Evolutionary conservation across 2,797 vertebrate species (phyloP).

Genomic region (Poeciliopsis presidionis): DNA sequence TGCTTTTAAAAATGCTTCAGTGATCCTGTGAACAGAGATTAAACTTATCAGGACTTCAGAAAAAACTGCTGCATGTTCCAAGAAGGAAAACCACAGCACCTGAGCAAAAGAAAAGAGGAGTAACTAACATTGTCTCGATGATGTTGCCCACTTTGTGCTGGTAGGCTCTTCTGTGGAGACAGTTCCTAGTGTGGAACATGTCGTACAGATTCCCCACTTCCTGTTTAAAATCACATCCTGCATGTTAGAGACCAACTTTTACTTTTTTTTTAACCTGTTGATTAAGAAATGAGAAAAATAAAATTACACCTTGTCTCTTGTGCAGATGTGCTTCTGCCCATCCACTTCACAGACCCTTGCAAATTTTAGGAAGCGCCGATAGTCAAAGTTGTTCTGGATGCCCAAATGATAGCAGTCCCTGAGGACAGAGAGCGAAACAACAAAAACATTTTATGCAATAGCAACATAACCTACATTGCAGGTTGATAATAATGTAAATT

Average conservation of each 20-base stretch:
- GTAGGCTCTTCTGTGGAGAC: constrained; percentile 92
- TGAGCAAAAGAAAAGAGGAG: neutral
- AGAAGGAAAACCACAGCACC: neutral
- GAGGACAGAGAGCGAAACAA: neutral
- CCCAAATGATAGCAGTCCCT: constrained; percentile 96
- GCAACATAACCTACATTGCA: too few species aligned
- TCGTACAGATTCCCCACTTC: constrained; percentile 94
- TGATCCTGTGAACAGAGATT: constrained; percentile 83
- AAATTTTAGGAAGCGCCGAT: constrained; percentile 90
- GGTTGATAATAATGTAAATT: neutral
- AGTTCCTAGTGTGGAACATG: constrained; percentile 93
- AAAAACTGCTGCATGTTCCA: neutral
- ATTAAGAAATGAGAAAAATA: neutral
- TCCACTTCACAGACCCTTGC: constrained; percentile 88
- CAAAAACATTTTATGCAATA: neutral
- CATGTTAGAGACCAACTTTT: constrained; percentile 7
- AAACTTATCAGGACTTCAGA: neutral
- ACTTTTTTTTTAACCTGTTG: neutral
- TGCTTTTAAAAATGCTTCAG: constrained; percentile 92
- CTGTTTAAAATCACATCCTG: constrained; percentile 68
- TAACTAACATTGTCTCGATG: constrained; percentile 93
- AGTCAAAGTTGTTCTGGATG: constrained; percentile 95
- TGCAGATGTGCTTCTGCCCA: constrained; percentile 87
- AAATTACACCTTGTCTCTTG: constrained; percentile 90
- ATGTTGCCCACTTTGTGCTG: constrained; percentile 93